Evolutionary conservation across 1,140 invertebrate species (phyloP).

Genomic region (Drosophila arawakana): DNA sequence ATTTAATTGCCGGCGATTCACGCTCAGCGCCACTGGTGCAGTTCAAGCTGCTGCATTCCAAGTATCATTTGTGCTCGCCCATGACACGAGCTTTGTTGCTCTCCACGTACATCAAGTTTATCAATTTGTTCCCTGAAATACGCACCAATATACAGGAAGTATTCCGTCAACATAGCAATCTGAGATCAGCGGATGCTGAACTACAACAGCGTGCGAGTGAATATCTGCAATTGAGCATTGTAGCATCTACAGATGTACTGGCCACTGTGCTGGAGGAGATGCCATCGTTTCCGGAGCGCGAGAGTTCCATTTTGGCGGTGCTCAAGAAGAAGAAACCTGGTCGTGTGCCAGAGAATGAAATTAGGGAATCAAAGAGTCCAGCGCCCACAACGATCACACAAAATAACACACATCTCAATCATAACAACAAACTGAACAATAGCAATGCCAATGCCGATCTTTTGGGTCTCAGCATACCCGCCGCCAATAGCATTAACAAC

Average conservation of each 20-base stretch:
- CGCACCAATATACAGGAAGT: constrained; percentile 98
- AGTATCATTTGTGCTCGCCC: constrained; percentile 99
- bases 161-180: constrained; percentile 97
- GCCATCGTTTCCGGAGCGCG: constrained; percentile 99
- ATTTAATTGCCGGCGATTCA: constrained; percentile 99
- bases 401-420: constrained; percentile 85
- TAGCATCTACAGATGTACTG: constrained; percentile 98
- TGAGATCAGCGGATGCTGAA: constrained; percentile 98
- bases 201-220: constrained; percentile 99
- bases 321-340: constrained; percentile 99
- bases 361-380: constrained; percentile 92
- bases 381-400: constrained; percentile 86
- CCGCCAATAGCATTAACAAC: constrained; percentile 88
- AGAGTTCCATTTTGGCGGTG: constrained; percentile 98
- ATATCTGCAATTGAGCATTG: constrained; percentile 98
- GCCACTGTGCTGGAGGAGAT: constrained; percentile 99
- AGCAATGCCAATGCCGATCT: constrained; percentile 90
- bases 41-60: constrained; percentile 98
- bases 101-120: constrained; percentile 99
- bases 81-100: constrained; percentile 97
- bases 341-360: constrained; percentile 93
- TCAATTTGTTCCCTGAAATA: constrained; percentile 99
- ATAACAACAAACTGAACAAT: constrained; percentile 85
- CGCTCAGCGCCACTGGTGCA: constrained; percentile 98
- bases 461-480: constrained; percentile 93